Conservation (phyloP, 2,113 vertebrate genomes). For the Theristicus caerulescens region DNA sequence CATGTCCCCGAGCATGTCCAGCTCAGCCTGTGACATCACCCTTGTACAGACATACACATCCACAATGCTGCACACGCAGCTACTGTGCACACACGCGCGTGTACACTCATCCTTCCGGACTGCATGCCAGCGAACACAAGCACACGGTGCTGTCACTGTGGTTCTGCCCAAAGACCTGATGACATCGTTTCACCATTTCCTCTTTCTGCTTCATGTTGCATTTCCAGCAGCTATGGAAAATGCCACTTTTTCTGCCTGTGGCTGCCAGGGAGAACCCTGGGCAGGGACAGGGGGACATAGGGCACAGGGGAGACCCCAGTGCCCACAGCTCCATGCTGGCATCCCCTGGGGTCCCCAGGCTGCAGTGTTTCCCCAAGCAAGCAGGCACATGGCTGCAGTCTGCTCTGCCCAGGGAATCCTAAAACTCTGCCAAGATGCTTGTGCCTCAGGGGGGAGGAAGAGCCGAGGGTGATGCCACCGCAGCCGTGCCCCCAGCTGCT, state of each 20-base stretch:
- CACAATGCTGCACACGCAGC: rapidly evolving
- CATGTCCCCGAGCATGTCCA: neutral
- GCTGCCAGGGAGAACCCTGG: neutral
- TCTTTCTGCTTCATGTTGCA: neutral
- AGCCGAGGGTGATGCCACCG: rapidly evolving
- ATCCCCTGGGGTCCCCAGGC: neutral
- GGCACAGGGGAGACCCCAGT: neutral
- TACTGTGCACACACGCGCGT: rapidly evolving
- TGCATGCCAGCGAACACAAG: neutral
- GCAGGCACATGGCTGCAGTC: neutral
- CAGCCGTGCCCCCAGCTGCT: rapidly evolving
- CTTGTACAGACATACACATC: rapidly evolving
- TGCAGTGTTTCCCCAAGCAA: neutral
- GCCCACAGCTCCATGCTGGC: rapidly evolving
- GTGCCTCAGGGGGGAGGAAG: neutral
- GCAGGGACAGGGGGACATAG: rapidly evolving
- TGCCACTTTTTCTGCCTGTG: rapidly evolving
- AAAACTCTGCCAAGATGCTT: neutral
- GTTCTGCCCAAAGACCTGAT: neutral
- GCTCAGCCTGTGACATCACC: neutral
- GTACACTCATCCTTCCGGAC: neutral
- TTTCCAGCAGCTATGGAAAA: neutral
- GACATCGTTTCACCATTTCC: neutral
- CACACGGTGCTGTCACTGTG: rapidly evolving
- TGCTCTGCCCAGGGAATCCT: neutral